Evolutionary conservation across 2,888 invertebrate genomes (phyloP), one percentile per base, ranked within the genome.

Genomic region (Phalera bucephala): DNA sequence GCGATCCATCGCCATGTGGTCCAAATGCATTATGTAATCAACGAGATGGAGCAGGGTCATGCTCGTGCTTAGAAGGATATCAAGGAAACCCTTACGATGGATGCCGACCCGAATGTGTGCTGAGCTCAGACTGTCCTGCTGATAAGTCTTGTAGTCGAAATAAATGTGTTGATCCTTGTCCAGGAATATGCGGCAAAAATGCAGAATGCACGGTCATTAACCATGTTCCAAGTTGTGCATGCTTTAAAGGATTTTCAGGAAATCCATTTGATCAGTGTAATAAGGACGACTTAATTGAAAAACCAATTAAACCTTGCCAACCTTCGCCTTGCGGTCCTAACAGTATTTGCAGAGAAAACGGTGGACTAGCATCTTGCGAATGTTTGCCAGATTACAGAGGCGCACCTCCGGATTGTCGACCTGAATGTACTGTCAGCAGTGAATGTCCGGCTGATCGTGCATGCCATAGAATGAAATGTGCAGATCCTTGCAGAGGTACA

Each of bases 1-100:
- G 96, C 69, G 94, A 95, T 68, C 96, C 96, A 33, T 95, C 95
- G 19, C 96, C 96, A 1, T 97, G 97, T 71, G 97, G 97, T 21
- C 83, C 94, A 1, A 97, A 97, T 72, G 96, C 97, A 1, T 84
- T 95, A 67, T 94, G 96, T 78, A 93, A 91, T 61, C 92, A 94
- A 73, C 91, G 93, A 45, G 94, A 95, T 58, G 95, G 94, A 21
- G 95, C 94, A 15, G 96, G 95, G 12, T 93, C 95, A 33, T 96
- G 96, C 69, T 92, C 93, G 23, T 97, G 96, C 64, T 92, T 95
- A 45, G 92, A 93, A 62, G 95, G 95, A 55, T 95, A 95, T 69
- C 93, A 93, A 68, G 96, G 96, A 36, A 96, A 96, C 81, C 96
- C 96, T 2, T 96, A 96, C 62, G 95, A 95, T 76, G 94, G 94